A percentile compares a stretch with the other conserved stretches of the same genome.
Conservation (phyloP, 2,113 vertebrate species). For the Syngnathus typhle region DNA sequence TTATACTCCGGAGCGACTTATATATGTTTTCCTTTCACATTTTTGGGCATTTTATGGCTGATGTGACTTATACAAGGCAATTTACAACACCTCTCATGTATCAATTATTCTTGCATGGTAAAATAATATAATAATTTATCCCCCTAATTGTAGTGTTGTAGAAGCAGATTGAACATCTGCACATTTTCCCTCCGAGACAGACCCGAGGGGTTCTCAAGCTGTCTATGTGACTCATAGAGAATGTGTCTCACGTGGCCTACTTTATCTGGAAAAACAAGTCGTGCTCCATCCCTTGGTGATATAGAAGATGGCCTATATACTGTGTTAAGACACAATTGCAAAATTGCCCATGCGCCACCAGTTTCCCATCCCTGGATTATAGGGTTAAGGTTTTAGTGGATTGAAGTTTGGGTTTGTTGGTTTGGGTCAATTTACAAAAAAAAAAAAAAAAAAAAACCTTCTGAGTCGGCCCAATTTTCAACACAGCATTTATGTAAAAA, state of each 20-base stretch:
- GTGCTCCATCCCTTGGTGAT: constrained; percentile 11
- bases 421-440: too few relatives aligned
- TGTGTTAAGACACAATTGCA: not conserved
- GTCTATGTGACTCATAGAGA: not conserved
- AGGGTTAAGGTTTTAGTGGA: too few relatives aligned
- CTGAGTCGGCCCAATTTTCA: too few relatives aligned
- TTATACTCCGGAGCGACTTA: too few relatives aligned
- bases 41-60: too few relatives aligned
- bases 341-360: too few relatives aligned
- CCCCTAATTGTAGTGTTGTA: not conserved
- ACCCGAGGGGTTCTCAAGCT: not conserved
- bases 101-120: not conserved
- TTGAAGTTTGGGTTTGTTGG: too few relatives aligned
- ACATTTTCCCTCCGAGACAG: not conserved
- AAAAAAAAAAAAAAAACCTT: too few relatives aligned
- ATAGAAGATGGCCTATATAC: constrained; percentile 20
- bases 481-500: too few relatives aligned
- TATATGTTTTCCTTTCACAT: too few relatives aligned
- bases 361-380: too few relatives aligned
- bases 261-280: constrained; percentile 32
- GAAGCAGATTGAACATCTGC: not conserved
- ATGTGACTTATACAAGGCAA: too few relatives aligned
- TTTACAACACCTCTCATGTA: not conserved
- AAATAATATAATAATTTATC: not conserved
- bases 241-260: constrained; percentile 8